Conservation (phyloP, 2,113 vertebrate species). For the Raja brachyura region DNA sequence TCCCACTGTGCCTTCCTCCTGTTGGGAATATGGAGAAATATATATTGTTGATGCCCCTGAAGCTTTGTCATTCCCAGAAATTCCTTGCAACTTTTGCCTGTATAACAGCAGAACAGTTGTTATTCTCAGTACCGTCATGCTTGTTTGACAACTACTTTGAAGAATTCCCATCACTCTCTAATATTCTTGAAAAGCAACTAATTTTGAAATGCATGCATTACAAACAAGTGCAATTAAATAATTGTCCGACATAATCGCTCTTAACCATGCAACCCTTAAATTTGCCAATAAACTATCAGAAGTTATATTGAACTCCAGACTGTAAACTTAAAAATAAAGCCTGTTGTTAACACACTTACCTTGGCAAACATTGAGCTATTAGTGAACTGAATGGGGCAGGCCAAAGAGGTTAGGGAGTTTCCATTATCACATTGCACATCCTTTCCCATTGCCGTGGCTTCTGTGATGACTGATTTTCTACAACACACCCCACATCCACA, state of each 20-base stretch:
- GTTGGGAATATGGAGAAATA: background rate
- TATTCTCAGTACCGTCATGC: background rate
- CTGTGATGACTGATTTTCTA: background rate
- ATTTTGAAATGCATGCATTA: background rate
- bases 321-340: background rate
- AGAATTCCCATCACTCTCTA: background rate
- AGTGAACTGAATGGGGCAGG: background rate
- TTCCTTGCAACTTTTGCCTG: background rate
- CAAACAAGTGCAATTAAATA: background rate
- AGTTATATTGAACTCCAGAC: background rate
- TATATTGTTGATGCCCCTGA: background rate
- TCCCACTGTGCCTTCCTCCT: background rate
- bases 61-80: background rate
- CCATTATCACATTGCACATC: background rate
- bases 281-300: background rate
- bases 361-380: background rate
- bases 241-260: background rate
- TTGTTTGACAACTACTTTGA: background rate
- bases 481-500: too few relatives aligned
- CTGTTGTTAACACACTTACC: background rate
- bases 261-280: background rate
- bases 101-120: background rate
- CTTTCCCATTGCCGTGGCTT: background rate
- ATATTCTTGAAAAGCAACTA: background rate
- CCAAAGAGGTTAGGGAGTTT: background rate